Evolutionary conservation across 2,797 vertebrate species (phyloP).

Genomic region (Neoniphon sammara): DNA sequence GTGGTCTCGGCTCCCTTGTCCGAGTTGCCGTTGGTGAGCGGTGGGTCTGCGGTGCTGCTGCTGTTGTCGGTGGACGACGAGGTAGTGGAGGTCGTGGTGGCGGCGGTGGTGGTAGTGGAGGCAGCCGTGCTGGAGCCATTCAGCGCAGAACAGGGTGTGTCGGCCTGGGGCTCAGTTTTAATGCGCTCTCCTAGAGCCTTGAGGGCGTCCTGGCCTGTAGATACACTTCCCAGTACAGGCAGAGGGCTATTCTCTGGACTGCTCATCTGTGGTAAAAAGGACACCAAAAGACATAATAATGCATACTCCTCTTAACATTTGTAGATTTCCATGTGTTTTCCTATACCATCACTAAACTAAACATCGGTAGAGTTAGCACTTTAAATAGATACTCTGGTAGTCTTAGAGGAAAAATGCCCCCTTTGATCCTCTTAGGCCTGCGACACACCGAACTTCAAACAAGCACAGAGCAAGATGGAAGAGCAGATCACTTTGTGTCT

Average conservation of each 20-base stretch:
- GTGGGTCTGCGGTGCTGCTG: slow-evolving; percentile 52
- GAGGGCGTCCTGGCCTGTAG: slow-evolving; percentile 86
- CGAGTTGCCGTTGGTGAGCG: slow-evolving; percentile 88
- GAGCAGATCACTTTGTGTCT: too few relatives aligned
- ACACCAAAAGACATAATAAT: not conserved
- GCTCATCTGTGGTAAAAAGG: slow-evolving; percentile 86
- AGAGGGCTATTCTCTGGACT: slow-evolving; percentile 93
- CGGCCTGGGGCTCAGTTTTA: slow-evolving; percentile 88
- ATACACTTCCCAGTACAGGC: slow-evolving; percentile 79
- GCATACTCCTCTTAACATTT: too few relatives aligned
- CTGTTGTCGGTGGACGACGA: slow-evolving; percentile 35
- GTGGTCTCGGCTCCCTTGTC: slow-evolving; percentile 74
- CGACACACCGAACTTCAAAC: too few relatives aligned
- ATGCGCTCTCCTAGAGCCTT: slow-evolving; percentile 88
- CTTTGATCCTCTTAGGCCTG: too few relatives aligned
- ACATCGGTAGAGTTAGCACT: too few relatives aligned
- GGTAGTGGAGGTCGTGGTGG: slow-evolving; percentile 63
- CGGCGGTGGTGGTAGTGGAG: slow-evolving; percentile 40
- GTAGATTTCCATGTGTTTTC: too few relatives aligned
- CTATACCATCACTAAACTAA: too few relatives aligned
- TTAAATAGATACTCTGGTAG: too few relatives aligned
- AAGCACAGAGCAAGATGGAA: too few relatives aligned
- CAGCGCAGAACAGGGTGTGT: slow-evolving; percentile 78
- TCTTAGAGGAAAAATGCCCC: too few relatives aligned
- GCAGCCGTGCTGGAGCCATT: slow-evolving; percentile 69